phyloP scores from a whole-genome alignment of 2,113 vertebrate species.

The Notothenia coriiceps region DNA sequence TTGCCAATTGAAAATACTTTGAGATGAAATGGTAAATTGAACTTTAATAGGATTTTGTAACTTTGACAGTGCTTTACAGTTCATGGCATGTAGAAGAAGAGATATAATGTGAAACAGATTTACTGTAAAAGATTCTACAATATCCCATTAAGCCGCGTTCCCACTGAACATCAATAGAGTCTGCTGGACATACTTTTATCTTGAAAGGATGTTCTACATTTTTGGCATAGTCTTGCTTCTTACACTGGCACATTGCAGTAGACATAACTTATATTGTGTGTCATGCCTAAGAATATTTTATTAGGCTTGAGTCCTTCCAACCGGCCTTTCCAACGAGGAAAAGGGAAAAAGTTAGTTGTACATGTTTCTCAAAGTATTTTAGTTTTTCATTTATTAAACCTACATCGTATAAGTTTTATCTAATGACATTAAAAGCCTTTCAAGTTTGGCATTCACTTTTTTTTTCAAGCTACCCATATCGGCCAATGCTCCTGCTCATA shows the following conservation, averaged over 20 bases:
- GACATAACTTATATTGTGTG: neutral
- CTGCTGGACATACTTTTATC: neutral
- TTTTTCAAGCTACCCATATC: slow-evolving; percentile 14
- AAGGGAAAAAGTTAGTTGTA: neutral
- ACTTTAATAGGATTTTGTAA: neutral
- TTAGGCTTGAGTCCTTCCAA: neutral
- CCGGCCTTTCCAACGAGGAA: neutral
- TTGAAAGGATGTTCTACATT: neutral
- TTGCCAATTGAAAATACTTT: neutral
- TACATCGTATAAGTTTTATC: slow-evolving; percentile 17
- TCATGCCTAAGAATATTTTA: neutral
- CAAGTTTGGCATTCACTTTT: neutral
- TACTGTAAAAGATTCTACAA: neutral
- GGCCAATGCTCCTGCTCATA: slow-evolving; percentile 40
- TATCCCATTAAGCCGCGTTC: too few species aligned
- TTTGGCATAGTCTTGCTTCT: neutral
- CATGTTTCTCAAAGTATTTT: neutral
- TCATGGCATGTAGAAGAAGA: neutral
- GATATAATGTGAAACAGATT: too few species aligned
- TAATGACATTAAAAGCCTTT: slow-evolving; percentile 32
- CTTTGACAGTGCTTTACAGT: neutral
- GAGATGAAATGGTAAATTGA: neutral
- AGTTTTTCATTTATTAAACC: neutral
- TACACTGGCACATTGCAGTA: neutral
- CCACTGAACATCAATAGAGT: neutral